Evolutionary conservation across 1,140 invertebrate species (phyloP), one percentile per base, ranked within the genome.

Genomic region (Mya arenaria): DNA sequence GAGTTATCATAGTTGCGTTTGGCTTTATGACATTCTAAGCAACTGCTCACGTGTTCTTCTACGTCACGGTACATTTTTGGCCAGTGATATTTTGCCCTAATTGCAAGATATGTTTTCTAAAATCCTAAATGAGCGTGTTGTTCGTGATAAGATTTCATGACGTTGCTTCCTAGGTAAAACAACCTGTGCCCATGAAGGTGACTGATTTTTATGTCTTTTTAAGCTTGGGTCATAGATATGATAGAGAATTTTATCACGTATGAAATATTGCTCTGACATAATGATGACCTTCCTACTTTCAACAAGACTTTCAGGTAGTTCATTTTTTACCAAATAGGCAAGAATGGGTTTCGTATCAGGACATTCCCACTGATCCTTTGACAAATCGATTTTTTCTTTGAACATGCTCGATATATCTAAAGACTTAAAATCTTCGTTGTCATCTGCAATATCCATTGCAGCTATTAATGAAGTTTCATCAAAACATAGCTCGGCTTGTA

Each of bases 11-110:
- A 75, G 19, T 28, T 1, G 1, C 52, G 60, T 79, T 85, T 79
- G 4, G 66, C 41, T 8, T 52, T 23, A 28, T 84, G 82, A 65
- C 82, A 87, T 0, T 23, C n/a, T 44, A 34, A 55, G 48, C 85
- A 86, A 15, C 28, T 63, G 8, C 44, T 25, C 0, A 83, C 32
- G 60, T 85, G 84, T 8, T 52, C 8, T 19, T 72, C 56, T 30
- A 85, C 41, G 39, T 86, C 83, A n/a, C n/a, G 2, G 32, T 78
- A 85, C 75, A 86, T 77, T 36, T 60, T 71, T 34, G 83, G 71
- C 81, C 83, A 85, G 37, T 80, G 85, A n/a, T 81, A 85, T 36
- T 82, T 82, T 10, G 13, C 10, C 28, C 44, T 77, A 13, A 84
- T 56, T 1, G 79, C 37, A 62, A 25, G n/a, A 36, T 71, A 77